Conservation (phyloP, 1,140 invertebrate species). For the Apis dorsata region DNA sequence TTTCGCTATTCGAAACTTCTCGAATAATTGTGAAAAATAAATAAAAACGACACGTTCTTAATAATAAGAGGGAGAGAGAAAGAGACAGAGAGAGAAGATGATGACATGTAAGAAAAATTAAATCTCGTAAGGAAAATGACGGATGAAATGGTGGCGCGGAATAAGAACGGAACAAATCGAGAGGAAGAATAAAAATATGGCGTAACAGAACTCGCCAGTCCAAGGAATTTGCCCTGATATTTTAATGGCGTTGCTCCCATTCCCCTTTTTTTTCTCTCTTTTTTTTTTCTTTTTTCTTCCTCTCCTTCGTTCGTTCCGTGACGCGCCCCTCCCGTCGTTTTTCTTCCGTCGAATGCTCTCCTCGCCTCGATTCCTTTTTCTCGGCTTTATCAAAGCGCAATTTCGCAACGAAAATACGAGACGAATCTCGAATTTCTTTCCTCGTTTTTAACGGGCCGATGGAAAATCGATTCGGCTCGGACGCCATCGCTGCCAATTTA, state of each 20-base stretch:
- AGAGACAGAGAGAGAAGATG: too few relatives aligned
- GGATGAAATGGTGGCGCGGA: slow-evolving; percentile 10
- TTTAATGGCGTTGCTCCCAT: not conserved
- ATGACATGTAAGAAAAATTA: not conserved
- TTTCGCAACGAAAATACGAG: slow-evolving; percentile 16
- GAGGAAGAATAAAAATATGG: slow-evolving; percentile 53
- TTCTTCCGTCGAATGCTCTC: slow-evolving; percentile 14
- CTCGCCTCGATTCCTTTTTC: slow-evolving; percentile 19
- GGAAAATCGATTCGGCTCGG: slow-evolving; percentile 45
- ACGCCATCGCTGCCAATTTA: slow-evolving; percentile 43
- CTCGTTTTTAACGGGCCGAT: slow-evolving; percentile 14
- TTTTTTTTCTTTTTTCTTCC: not conserved
- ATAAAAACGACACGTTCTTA: not conserved
- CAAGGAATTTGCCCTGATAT: slow-evolving; percentile 17
- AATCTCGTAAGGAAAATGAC: not conserved
- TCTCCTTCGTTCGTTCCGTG: slow-evolving; percentile 12
- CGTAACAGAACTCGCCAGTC: not conserved
- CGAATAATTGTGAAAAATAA: slow-evolving; percentile 8
- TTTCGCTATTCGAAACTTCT: not conserved
- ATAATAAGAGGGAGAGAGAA: not conserved
- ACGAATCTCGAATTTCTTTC: slow-evolving; percentile 5
- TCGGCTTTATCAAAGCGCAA: slow-evolving; percentile 33
- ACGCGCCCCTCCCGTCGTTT: slow-evolving; percentile 6
- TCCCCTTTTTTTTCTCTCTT: not conserved
- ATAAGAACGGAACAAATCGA: slow-evolving; percentile 20